Conservation (phyloP, 1,140 invertebrate species). For the Drosophila auraria region DNA sequence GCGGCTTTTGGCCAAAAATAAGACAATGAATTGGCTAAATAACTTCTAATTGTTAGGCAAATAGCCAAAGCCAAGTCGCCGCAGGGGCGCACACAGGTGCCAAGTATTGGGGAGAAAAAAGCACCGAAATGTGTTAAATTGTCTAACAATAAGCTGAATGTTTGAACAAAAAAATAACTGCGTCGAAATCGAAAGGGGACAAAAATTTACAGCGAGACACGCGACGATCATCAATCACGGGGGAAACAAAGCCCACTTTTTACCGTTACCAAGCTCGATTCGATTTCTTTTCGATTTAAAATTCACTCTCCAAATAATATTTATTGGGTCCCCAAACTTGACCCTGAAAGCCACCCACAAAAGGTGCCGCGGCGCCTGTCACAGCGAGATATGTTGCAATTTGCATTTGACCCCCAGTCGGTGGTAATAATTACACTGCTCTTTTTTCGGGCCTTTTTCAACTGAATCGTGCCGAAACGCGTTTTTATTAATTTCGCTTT, state of each 20-base stretch:
- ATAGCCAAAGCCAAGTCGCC: constrained; percentile 53
- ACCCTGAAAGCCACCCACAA: constrained; percentile 73
- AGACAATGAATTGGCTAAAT: constrained; percentile 75
- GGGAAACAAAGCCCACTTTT: constrained; percentile 37
- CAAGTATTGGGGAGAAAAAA: constrained; percentile 26
- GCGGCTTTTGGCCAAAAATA: constrained; percentile 53
- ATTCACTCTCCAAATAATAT: constrained; percentile 29
- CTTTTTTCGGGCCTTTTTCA: constrained; percentile 3
- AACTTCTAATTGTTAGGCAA: constrained; percentile 81
- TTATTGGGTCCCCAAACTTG: constrained; percentile 63
- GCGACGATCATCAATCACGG: constrained; percentile 75
- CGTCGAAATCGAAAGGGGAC: constrained; percentile 73
- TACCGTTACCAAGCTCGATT: constrained; percentile 42
- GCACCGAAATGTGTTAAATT: constrained; percentile 74
- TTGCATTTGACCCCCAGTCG: constrained; percentile 73
- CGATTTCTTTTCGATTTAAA: neutral
- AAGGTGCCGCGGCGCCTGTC: constrained; percentile 8
- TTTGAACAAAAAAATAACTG: constrained; percentile 55
- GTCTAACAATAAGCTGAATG: constrained; percentile 61
- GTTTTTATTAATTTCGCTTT: constrained; percentile 46
- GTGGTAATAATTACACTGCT: constrained; percentile 66
- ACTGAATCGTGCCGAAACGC: constrained; percentile 54
- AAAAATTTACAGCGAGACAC: constrained; percentile 71
- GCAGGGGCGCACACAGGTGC: constrained; percentile 33
- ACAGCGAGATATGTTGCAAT: constrained; percentile 67